phyloP scores from a whole-genome alignment of 2,797 vertebrate species.

The Trematomus bernacchii region DNA sequence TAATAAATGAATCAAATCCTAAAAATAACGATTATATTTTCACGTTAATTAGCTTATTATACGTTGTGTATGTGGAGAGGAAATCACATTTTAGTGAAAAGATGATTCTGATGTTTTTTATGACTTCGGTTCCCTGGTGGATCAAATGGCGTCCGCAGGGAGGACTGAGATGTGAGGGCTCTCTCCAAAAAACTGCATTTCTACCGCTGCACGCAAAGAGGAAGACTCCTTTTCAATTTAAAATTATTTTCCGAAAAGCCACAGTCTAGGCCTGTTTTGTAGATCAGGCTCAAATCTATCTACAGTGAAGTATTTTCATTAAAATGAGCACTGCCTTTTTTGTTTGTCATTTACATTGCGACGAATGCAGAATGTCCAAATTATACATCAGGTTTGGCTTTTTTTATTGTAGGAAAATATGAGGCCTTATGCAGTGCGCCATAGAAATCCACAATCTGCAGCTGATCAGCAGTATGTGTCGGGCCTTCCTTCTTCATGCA shows the following conservation, averaged over 20 bases:
- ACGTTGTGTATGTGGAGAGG: too few species aligned
- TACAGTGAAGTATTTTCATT: not conserved
- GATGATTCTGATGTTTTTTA: slow-evolving; percentile 10
- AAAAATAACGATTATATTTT: too few species aligned
- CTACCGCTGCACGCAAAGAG: slow-evolving; percentile 18
- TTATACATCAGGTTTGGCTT: not conserved
- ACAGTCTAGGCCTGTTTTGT: slow-evolving; percentile 27
- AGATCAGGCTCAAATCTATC: not conserved
- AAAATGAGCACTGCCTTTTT: not conserved
- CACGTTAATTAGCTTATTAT: not conserved
- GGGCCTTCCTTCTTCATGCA: slow-evolving; percentile 19
- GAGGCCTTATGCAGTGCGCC: slow-evolving; percentile 44
- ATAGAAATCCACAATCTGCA: slow-evolving; percentile 7
- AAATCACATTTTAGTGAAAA: not conserved
- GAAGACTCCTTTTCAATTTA: too few species aligned
- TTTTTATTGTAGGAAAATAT: not conserved
- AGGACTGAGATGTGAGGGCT: slow-evolving; percentile 21
- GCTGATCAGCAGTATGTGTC: not conserved
- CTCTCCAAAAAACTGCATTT: slow-evolving; percentile 18
- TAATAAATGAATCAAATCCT: not conserved
- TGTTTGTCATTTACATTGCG: slow-evolving; percentile 19
- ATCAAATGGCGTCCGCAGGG: slow-evolving; percentile 57
- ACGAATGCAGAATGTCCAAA: slow-evolving; percentile 14
- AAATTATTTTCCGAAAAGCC: not conserved
- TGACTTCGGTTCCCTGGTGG: slow-evolving; percentile 40